Conservation (phyloP, 2,888 invertebrate species). For the Abrostola tripartita region DNA sequence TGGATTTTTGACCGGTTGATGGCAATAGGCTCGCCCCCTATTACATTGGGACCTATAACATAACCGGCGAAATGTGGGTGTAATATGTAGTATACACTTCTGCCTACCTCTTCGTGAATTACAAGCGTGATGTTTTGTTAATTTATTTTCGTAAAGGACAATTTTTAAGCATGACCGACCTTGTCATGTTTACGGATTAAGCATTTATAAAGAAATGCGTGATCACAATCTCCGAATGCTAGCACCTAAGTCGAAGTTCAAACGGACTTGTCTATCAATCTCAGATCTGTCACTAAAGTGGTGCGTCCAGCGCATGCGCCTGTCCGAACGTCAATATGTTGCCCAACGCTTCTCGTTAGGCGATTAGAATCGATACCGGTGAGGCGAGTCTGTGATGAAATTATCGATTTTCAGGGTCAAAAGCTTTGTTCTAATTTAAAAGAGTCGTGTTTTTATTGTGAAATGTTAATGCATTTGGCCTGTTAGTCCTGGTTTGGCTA, state of each 20-base stretch:
- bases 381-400: slow-evolving; percentile 61
- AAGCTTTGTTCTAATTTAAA: slow-evolving; percentile 51
- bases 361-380: slow-evolving; percentile 58
- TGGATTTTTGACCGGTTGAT: too few relatives aligned
- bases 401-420: slow-evolving; percentile 67
- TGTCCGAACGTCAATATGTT: slow-evolving; percentile 62
- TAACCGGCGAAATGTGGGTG: too few relatives aligned
- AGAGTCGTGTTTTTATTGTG: slow-evolving; percentile 45
- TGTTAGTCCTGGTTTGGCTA: not conserved
- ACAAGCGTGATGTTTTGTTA: too few relatives aligned
- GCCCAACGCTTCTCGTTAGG: slow-evolving; percentile 62
- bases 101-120: too few relatives aligned
- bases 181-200: too few relatives aligned
- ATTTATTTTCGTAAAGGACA: too few relatives aligned
- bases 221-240: too few relatives aligned
- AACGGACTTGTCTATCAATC: slow-evolving; percentile 35
- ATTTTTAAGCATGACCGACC: too few relatives aligned
- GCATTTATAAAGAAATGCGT: too few relatives aligned
- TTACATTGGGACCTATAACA: too few relatives aligned
- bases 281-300: slow-evolving; percentile 25
- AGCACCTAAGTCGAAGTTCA: slow-evolving; percentile 12
- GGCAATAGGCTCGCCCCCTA: too few relatives aligned
- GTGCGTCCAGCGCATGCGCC: slow-evolving; percentile 39
- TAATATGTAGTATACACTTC: too few relatives aligned
- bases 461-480: slow-evolving; percentile 33